Conservation (phyloP, 2,113 vertebrate genomes). For the Lasiurus borealis region DNA sequence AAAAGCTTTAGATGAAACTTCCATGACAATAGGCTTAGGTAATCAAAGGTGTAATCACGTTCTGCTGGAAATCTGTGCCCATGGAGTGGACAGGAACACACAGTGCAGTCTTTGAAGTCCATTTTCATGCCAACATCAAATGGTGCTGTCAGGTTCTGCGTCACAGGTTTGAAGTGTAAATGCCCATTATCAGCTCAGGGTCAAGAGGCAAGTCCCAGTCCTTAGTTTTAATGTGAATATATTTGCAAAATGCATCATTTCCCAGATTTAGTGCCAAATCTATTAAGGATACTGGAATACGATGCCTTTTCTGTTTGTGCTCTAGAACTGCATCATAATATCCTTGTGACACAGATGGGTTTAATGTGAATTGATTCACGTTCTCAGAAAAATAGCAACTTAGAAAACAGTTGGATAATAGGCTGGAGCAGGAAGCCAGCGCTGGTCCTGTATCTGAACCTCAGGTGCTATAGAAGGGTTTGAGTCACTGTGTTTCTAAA, state of each 20-base stretch:
- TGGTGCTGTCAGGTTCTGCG: conserved; percentile 86
- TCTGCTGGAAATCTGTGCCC: conserved; percentile 86
- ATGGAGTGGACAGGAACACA: conserved; percentile 86
- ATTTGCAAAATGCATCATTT: conserved; percentile 67
- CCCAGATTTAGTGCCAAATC: conserved; percentile 26
- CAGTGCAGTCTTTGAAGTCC: conserved; percentile 90
- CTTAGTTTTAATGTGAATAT: conserved; percentile 42
- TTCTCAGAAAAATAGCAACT: conserved; percentile 51
- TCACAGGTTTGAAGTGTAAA: conserved; percentile 90
- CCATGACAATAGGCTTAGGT: conserved; percentile 88
- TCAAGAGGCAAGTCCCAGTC: conserved; percentile 85
- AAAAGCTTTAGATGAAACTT: conserved; percentile 91
- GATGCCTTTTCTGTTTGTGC: conserved; percentile 42
- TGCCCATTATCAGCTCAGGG: conserved; percentile 86
- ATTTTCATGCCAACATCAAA: conserved; percentile 93
- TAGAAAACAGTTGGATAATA: not conserved
- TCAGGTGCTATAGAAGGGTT: not conserved
- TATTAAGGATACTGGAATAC: conserved; percentile 34
- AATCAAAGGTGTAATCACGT: conserved; percentile 90
- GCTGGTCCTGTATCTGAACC: not conserved
- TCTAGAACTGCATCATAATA: conserved; percentile 8
- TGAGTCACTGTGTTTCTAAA: not conserved
- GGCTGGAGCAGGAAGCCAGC: not conserved
- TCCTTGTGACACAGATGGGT: not conserved
- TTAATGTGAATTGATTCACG: conserved; percentile 57